Evolutionary conservation across 2,888 invertebrate species (phyloP).

Genomic region (Embidobia sp.): DNA sequence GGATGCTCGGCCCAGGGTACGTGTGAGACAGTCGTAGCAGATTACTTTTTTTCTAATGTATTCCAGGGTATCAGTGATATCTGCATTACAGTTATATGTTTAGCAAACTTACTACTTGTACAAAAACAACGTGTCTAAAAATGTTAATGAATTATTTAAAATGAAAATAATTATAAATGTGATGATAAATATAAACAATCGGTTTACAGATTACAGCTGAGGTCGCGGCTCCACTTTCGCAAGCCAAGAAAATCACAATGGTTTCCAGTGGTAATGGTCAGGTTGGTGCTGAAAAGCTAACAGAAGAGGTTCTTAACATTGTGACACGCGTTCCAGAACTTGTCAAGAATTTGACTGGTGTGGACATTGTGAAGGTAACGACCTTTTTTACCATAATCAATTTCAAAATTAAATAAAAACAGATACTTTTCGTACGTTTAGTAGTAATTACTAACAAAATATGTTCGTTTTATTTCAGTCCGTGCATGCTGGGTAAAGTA

Average conservation of each 20-base stretch:
- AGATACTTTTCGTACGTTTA: no score
- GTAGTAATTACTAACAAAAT: no score
- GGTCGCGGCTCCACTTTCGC: conserved; percentile 96
- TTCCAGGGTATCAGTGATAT: no score
- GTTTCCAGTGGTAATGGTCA: conserved; percentile 95
- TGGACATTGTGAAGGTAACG: conserved; percentile 94
- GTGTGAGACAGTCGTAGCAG: no score
- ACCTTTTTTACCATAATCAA: conserved; percentile 16
- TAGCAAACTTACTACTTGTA: no score
- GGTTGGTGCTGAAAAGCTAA: conserved; percentile 96
- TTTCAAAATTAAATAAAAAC: no score
- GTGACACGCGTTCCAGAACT: conserved; percentile 95
- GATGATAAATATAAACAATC: background rate
- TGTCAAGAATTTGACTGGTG: conserved; percentile 95
- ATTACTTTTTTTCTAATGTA: no score
- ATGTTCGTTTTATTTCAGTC: conserved; percentile 74
- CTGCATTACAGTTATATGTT: no score
- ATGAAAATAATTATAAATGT: background rate
- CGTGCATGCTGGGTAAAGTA: conserved; percentile 78
- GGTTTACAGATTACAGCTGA: conserved; percentile 93
- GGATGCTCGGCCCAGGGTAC: no score
- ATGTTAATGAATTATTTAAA: background rate
- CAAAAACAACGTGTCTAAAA: no score
- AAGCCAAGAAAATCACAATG: conserved; percentile 98
- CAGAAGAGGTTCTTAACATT: conserved; percentile 96